Evolutionary conservation across 2,113 vertebrate genomes (phyloP).

Genomic region (Cromileptes altivelis): DNA sequence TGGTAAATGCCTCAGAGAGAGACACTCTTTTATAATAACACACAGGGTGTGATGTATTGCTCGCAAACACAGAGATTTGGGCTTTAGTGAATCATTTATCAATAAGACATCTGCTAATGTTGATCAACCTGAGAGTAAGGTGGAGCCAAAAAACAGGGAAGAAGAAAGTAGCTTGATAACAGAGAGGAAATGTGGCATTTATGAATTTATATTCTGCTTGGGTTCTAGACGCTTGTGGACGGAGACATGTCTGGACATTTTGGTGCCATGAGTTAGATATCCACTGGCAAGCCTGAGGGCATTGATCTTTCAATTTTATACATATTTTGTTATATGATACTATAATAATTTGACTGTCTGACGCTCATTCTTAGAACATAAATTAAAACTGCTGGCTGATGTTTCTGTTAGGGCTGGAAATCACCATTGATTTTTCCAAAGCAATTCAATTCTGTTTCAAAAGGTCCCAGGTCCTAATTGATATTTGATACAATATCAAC

Average conservation of each 20-base stretch:
- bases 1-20: background rate
- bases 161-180: background rate
- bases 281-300: background rate
- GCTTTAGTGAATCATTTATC: slow-evolving; percentile 41
- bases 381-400: background rate
- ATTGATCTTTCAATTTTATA: background rate
- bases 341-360: background rate
- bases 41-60: background rate
- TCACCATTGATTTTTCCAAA: too few species aligned
- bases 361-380: background rate
- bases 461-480: too few species aligned
- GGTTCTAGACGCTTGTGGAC: background rate
- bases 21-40: slow-evolving; percentile 16
- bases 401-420: background rate
- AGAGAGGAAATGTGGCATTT: background rate
- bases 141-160: slow-evolving; percentile 6
- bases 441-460: too few species aligned
- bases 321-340: background rate
- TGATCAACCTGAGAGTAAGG: slow-evolving; percentile 18
- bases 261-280: background rate
- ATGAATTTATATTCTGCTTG: background rate
- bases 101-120: slow-evolving; percentile 31
- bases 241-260: background rate
- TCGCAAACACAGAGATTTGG: slow-evolving; percentile 30
- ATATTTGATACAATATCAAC: too few species aligned